Conservation (phyloP, 2,113 vertebrate genomes). For the Oceanodroma tethys region DNA sequence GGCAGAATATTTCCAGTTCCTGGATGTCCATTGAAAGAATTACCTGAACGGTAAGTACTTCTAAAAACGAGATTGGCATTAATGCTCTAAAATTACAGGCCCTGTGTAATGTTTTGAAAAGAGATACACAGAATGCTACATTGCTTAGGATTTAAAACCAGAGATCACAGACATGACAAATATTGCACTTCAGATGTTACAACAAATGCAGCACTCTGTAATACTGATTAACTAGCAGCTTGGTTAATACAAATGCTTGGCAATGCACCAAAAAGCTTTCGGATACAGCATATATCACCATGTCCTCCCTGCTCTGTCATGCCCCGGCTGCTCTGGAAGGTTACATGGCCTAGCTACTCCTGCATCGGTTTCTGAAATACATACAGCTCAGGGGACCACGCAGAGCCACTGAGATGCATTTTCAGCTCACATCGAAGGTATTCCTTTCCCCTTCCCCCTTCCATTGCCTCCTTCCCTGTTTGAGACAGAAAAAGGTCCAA, state of each 20-base stretch:
- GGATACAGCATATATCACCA: not conserved
- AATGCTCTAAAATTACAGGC: not conserved
- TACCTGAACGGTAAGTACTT: slow-evolving; percentile 30
- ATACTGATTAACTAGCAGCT: not conserved
- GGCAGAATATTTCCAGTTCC: slow-evolving; percentile 28
- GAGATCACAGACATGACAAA: not conserved
- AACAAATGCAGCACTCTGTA: not conserved
- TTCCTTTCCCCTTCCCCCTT: not conserved
- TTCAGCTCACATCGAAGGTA: not conserved
- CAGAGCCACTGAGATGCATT: not conserved
- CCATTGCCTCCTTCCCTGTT: not conserved
- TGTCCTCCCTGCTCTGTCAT: not conserved
- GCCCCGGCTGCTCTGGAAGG: not conserved
- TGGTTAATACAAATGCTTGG: not conserved
- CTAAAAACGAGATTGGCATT: not conserved
- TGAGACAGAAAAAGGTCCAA: not conserved
- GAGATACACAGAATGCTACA: not conserved
- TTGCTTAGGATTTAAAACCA: not conserved
- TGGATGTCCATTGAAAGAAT: slow-evolving; percentile 1
- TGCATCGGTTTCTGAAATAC: not conserved
- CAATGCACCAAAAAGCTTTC: not conserved
- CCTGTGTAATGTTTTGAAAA: not conserved
- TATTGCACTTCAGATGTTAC: not conserved
- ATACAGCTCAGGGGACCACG: accelerated
- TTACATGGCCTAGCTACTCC: not conserved